phyloP scores from a whole-genome alignment of 2,797 vertebrate genomes.

The Rhynchotus rufescens region DNA sequence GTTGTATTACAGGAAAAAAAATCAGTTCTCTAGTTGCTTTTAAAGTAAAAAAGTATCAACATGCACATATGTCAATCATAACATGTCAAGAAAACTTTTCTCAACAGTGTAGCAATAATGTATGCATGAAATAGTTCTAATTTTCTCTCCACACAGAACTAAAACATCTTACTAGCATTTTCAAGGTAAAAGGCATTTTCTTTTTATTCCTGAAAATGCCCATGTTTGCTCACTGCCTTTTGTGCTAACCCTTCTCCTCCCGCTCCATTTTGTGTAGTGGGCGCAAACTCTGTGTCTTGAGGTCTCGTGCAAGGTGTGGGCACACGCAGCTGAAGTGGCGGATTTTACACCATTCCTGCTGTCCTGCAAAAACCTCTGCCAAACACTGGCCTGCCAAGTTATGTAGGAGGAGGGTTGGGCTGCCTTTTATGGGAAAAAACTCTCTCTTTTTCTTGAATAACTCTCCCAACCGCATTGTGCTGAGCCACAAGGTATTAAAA shows the following conservation, averaged over 20 bases:
- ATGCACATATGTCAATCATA: background rate
- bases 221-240: background rate
- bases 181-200: background rate
- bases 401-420: background rate
- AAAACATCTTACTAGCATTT: background rate
- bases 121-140: background rate
- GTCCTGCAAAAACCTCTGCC: background rate
- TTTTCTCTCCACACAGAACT: background rate
- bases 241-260: background rate
- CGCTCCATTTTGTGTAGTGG: background rate
- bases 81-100: accelerated
- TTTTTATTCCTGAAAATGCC: background rate
- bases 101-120: background rate
- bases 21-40: background rate
- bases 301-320: no score
- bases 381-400: background rate
- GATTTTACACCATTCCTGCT: background rate
- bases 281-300: background rate
- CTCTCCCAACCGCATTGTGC: background rate
- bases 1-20: background rate
- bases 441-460: background rate
- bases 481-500: background rate
- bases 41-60: background rate
- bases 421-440: background rate
- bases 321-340: accelerated